These are phyloP conservation scores for Cyclargus thomasi DNA, from an alignment of 1,140 invertebrate genomes.

Conservation along the genomic window DNA sequence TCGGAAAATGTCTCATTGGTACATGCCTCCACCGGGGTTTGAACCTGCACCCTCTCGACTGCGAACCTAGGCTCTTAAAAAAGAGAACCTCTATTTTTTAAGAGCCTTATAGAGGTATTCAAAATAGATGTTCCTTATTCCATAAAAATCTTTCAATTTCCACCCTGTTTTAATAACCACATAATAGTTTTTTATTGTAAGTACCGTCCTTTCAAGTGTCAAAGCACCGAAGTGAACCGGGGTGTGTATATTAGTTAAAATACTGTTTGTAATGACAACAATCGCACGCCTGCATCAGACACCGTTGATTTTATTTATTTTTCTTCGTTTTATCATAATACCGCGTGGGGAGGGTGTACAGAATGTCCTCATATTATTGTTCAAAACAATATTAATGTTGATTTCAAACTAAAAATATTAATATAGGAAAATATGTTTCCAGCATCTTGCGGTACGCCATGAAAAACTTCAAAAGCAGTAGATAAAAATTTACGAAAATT, in stretches of 20 bases:
- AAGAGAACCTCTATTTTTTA: no score
- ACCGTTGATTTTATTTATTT: constrained; percentile 54
- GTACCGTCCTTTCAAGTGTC: constrained; percentile 22
- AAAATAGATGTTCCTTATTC: no score
- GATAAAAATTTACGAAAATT: no score
- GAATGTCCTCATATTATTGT: constrained; percentile 24
- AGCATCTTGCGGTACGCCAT: no score
- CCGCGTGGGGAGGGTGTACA: constrained; percentile 37
- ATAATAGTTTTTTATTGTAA: constrained; percentile 1
- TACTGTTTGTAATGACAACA: constrained; percentile 62
- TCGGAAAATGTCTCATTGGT: no score
- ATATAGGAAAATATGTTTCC: no score
- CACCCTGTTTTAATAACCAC: not conserved
- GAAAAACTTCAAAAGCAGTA: no score
- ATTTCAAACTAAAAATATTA: not conserved
- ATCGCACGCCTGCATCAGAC: constrained; percentile 54
- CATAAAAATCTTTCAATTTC: no score
- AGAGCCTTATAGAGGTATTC: no score
- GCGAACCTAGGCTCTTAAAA: no score
- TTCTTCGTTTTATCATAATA: constrained; percentile 63
- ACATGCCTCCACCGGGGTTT: no score
- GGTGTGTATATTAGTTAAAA: constrained; percentile 52
- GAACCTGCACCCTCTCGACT: no score
- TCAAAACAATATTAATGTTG: not conserved
- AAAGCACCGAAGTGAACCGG: constrained; percentile 24